Conservation (phyloP, 1,140 invertebrate species). For the Globodera ellingtonae region DNA sequence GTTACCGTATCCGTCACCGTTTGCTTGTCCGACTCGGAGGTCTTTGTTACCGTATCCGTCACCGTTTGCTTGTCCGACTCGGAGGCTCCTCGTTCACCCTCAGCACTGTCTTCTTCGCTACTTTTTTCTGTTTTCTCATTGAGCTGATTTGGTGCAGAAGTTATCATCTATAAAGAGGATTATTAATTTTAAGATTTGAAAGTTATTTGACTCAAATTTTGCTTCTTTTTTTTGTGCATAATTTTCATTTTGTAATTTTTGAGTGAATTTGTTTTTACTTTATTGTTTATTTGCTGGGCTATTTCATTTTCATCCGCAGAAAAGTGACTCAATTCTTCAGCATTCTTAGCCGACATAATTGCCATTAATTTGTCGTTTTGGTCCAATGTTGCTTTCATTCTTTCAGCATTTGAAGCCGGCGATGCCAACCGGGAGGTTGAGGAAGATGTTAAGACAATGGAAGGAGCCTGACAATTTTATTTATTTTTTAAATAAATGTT, state of each 20-base stretch:
- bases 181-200: background rate
- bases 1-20: background rate
- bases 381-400: too few species aligned
- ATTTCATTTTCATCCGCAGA: too few species aligned
- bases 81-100: background rate
- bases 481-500: background rate
- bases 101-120: constrained; percentile 2
- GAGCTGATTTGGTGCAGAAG: constrained; percentile 4
- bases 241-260: too few species aligned
- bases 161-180: background rate
- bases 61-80: background rate
- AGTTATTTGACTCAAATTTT: too few species aligned
- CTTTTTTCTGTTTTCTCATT: constrained; percentile 7
- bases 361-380: too few species aligned
- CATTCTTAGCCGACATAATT: too few species aligned
- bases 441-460: too few species aligned
- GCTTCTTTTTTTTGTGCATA: too few species aligned
- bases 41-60: background rate
- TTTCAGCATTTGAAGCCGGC: background rate
- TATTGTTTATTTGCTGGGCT: too few species aligned
- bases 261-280: too few species aligned
- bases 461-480: background rate
- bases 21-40: background rate
- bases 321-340: too few species aligned
- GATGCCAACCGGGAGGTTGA: background rate